Conservation (phyloP, 2,113 vertebrate genomes). For the Sebastes schlegelii region DNA sequence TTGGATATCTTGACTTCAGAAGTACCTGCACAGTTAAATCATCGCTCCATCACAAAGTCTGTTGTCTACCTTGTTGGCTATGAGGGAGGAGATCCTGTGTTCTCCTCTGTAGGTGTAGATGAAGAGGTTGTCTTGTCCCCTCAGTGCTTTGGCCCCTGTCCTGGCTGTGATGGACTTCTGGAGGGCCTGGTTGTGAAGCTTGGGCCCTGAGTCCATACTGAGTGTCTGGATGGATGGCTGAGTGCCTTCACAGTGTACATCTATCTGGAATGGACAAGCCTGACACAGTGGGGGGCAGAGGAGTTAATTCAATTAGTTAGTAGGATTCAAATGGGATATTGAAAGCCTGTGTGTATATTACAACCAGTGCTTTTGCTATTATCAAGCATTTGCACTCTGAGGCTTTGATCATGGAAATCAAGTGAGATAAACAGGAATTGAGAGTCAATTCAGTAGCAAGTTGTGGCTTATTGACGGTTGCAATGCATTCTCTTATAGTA, state of each 20-base stretch:
- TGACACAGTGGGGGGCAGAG: slow-evolving; percentile 57
- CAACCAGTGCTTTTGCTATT: neutral
- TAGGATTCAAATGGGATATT: neutral
- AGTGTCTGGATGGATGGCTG: slow-evolving; percentile 85
- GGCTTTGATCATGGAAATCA: neutral
- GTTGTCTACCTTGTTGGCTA: slow-evolving; percentile 91
- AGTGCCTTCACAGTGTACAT: slow-evolving; percentile 85
- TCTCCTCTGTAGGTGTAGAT: slow-evolving; percentile 85
- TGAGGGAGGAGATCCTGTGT: slow-evolving; percentile 88
- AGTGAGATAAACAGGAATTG: neutral
- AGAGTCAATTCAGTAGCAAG: neutral
- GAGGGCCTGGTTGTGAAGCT: slow-evolving; percentile 87
- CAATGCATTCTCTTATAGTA: neutral
- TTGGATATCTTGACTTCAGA: neutral
- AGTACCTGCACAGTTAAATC: neutral
- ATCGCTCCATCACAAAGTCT: neutral
- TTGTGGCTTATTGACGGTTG: neutral
- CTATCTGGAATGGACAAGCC: slow-evolving; percentile 93
- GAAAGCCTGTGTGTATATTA: neutral
- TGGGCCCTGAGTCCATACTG: slow-evolving; percentile 82
- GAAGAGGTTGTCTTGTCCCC: slow-evolving; percentile 84
- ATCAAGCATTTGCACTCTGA: neutral
- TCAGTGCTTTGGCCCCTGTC: slow-evolving; percentile 85
- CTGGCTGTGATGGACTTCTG: slow-evolving; percentile 86
- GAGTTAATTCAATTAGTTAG: neutral